These are phyloP conservation scores for Rhabdomys pumilio DNA, from an alignment of 2,797 vertebrate species.

Conservation along the genomic window DNA sequence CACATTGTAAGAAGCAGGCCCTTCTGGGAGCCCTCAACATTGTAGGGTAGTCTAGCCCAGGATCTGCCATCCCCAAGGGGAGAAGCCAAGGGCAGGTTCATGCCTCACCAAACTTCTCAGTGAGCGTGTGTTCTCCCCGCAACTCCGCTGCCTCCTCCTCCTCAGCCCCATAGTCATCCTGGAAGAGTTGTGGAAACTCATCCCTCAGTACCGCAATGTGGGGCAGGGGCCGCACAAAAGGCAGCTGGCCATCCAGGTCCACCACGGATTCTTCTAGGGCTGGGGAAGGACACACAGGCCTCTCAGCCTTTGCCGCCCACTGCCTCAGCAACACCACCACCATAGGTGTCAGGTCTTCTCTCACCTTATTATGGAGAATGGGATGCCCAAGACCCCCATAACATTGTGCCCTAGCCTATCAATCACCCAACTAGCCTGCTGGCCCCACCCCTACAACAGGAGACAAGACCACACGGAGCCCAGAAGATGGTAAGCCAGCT, in stretches of 20 bases:
- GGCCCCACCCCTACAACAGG: background rate
- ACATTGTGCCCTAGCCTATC: background rate
- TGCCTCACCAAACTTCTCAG: conserved; percentile 94
- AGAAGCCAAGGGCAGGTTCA: background rate
- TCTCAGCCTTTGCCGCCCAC: background rate
- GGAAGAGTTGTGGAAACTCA: conserved; percentile 91
- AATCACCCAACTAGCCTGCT: background rate
- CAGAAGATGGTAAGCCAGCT: background rate
- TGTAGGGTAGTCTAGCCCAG: background rate
- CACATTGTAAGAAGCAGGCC: rapidly evolving
- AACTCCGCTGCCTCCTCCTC: conserved; percentile 92
- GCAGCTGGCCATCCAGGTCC: conserved; percentile 84
- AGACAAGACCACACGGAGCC: background rate
- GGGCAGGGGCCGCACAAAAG: conserved; percentile 88
- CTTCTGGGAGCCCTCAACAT: background rate
- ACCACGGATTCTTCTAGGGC: conserved; percentile 88
- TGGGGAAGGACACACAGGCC: conserved; percentile 8
- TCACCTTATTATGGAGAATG: background rate
- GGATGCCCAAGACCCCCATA: background rate
- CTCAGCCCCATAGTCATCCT: conserved; percentile 90
- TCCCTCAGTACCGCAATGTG: conserved; percentile 91
- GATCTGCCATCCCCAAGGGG: background rate
- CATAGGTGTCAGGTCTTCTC: background rate
- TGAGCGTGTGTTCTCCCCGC: conserved; percentile 93
- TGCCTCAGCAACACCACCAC: rapidly evolving